A percentile compares a stretch with the other conserved stretches of the same genome.
Evolutionary conservation across 2,888 invertebrate genomes (phyloP).

Genomic region (Terebella lapidaria): DNA sequence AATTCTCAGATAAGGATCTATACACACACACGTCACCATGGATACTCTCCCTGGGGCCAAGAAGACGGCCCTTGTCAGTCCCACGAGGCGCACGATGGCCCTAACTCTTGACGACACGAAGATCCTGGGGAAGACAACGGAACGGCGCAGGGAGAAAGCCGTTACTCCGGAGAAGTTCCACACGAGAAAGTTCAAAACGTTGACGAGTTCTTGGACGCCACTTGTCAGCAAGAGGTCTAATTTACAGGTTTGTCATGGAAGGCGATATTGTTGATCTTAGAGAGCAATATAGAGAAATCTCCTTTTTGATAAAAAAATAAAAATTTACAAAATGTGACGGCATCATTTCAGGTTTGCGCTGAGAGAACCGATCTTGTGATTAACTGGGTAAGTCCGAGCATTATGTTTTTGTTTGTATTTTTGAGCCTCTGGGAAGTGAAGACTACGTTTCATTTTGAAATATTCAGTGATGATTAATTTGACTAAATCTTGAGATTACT

Average conservation of each 20-base stretch:
- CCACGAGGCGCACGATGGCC: not conserved
- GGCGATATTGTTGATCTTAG: too few relatives aligned
- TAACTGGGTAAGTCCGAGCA: conserved; percentile 43
- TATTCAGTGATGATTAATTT: too few relatives aligned
- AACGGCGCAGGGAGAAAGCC: conserved; percentile 16
- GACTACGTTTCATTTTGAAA: too few relatives aligned
- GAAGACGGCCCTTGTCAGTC: not conserved
- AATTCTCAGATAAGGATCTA: too few relatives aligned
- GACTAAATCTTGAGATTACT: too few relatives aligned
- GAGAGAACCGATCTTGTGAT: conserved; percentile 47
- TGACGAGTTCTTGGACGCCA: conserved; percentile 50
- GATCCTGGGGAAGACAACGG: conserved; percentile 11
- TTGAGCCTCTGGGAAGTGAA: too few relatives aligned
- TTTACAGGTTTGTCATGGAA: conserved; percentile 47
- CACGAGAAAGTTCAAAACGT: conserved; percentile 42
- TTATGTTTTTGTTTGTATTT: too few relatives aligned
- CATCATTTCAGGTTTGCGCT: conserved; percentile 44
- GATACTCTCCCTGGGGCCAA: too few relatives aligned
- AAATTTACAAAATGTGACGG: too few relatives aligned
- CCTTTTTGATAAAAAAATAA: conserved; percentile 9
- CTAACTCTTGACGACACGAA: conserved; percentile 15
- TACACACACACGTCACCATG: too few relatives aligned
- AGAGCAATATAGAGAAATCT: not conserved
- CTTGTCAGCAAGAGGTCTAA: conserved; percentile 46
- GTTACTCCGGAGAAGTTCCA: conserved; percentile 20